A percentile compares a stretch with the other conserved stretches of the same genome.
Conservation (phyloP, 2,888 invertebrate genomes). For the Habrosyne pyritoides region DNA sequence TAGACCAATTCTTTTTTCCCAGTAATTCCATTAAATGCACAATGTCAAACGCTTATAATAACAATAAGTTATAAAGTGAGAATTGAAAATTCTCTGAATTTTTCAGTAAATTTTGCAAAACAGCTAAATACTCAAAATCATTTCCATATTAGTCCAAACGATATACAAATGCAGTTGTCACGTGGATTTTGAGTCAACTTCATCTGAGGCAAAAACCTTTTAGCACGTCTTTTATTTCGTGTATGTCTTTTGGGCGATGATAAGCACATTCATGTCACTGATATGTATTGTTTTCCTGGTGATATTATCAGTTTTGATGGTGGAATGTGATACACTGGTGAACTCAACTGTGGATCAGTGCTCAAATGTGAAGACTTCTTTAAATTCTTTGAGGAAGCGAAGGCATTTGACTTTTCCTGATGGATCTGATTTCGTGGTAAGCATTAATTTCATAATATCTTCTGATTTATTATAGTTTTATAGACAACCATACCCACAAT, state of each 20-base stretch:
- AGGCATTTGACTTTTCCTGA: constrained; percentile 68
- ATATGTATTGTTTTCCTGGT: not conserved
- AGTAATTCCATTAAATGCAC: no score
- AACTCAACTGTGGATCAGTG: constrained; percentile 42
- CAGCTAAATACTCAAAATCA: no score
- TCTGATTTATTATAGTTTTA: constrained; percentile 2
- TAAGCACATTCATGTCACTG: not conserved
- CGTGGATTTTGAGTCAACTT: not conserved
- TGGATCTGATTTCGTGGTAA: constrained; percentile 61
- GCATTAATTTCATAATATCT: constrained; percentile 28
- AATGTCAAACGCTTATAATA: no score
- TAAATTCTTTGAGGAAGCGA: constrained; percentile 55
- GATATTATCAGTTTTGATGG: not conserved
- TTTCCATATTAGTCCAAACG: not conserved
- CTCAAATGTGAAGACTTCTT: constrained; percentile 59
- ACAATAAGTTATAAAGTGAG: no score
- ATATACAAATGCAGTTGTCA: not conserved
- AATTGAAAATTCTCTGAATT: no score
- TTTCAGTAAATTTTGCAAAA: no score
- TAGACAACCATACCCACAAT: no score
- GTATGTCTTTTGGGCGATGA: not conserved
- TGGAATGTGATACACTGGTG: constrained; percentile 14
- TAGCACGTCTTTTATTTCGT: not conserved
- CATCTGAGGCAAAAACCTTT: not conserved
- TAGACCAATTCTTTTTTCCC: no score